Evolutionary conservation across 2,888 invertebrate species (phyloP), one percentile per base, ranked within the genome.

Genomic region (Cheilosia scutellata): DNA sequence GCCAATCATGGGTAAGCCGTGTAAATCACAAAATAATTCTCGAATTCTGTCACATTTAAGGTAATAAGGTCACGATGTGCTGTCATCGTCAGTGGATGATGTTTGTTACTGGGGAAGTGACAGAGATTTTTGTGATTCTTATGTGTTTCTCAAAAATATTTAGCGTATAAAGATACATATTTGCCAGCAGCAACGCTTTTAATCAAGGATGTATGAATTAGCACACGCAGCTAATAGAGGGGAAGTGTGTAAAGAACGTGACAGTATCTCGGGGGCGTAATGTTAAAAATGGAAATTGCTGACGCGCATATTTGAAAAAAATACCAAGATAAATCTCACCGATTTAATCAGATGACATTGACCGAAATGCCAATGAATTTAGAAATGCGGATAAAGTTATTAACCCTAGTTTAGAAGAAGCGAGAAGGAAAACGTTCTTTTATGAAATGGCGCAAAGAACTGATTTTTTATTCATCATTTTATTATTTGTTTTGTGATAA

Each of bases 1-100:
- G 33, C 60, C 51, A 60, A 77, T 70, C 77, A 70, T 51, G 77
- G 47, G 25, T 77, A 42, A 55, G 27, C 9, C 33, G 37, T 9
- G 62, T 44, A 70, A 77, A 70, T 77, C 68, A 55, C 55, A 37
- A 62, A 77, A 51, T 70, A 70, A 77, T 77, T 76, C 37, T 42
- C n/a, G 31, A 77, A 62, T 77, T 76, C 60, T 68, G 58, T 55
- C 70, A 62, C 70, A 53, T 53, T 62, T 55, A 27, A 27, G 9
- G 37, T 70, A 77, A 77, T 70, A 55, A 77, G 77, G 70, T 68
- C 77, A 77, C 70, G 68, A 62, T 70, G 53, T 70, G 27, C 11
- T 53, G 16, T 49, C 40, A 11, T 20, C 47, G 9, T 68, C 44
- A 58, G 57, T 27, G 37, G 57, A 49, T 68, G 49, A 40, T 55